These are phyloP conservation scores for Trissolcus japonicus DNA, from an alignment of 2,888 invertebrate species.

Conservation along the genomic window DNA sequence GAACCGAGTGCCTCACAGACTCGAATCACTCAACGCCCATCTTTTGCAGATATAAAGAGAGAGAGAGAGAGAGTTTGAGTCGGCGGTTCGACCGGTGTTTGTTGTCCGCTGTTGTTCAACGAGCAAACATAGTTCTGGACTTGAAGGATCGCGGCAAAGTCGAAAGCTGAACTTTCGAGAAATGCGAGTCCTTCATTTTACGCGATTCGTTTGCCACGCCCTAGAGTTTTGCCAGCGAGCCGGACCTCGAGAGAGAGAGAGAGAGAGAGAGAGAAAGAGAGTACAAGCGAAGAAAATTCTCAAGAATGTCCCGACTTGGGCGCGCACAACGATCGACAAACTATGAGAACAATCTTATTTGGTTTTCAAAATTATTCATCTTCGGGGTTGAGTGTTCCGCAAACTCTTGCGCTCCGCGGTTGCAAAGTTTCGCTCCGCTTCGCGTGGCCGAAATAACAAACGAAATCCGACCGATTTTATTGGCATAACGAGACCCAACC, in stretches of 20 bases:
- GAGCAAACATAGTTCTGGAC: constrained; percentile 70
- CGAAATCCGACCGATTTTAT: no score
- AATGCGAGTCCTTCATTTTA: constrained; percentile 68
- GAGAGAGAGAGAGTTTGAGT: constrained; percentile 51
- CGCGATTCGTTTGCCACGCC: constrained; percentile 56
- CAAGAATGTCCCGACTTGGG: constrained; percentile 46
- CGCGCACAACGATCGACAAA: constrained; percentile 23
- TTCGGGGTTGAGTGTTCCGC: constrained; percentile 3
- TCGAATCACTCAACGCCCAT: constrained; percentile 65
- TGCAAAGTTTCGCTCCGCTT: no score
- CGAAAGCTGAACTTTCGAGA: constrained; percentile 64
- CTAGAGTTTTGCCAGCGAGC: constrained; percentile 17
- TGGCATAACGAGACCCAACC: no score
- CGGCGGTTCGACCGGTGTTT: constrained; percentile 67
- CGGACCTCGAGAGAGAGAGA: constrained; percentile 13
- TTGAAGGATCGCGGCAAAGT: constrained; percentile 57
- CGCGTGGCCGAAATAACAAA: no score
- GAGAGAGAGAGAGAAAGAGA: background rate
- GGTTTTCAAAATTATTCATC: constrained; percentile 47
- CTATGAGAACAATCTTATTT: constrained; percentile 47
- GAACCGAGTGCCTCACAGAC: constrained; percentile 51
- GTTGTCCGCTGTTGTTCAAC: constrained; percentile 69
- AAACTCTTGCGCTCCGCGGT: no score
- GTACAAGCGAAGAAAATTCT: constrained; percentile 33
- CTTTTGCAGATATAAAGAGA: constrained; percentile 41